Base-by-base conservation (phyloP, 2,888 invertebrate species). In the Orthonychiurus folsomi region DNA sequence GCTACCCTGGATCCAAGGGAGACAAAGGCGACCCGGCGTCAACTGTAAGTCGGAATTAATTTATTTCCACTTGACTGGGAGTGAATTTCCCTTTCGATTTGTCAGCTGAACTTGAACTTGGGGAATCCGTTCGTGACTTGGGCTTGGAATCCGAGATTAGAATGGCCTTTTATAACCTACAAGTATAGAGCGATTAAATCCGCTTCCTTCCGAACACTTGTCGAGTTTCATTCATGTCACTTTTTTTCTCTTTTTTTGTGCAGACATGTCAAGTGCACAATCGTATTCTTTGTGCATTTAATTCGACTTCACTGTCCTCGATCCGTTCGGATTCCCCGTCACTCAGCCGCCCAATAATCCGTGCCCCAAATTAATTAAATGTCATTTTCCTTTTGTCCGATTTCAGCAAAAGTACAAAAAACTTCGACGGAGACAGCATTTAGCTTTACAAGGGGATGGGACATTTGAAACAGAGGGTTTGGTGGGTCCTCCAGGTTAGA, bases 1-100 rank as follows among this genome's bases (percentile, higher is more conserved):
- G 71, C 2, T 91, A 91, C 79, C 91, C 92, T 1, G 93, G 93
- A 47, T 83, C 85, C 70, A 90, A 89, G 78, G 92, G 93, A 27
- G 91, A 92, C 74, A 92, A 90, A 76, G 92, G 93, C 47, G 91
- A 92, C 76, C 90, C 92, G 76, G 92, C 92, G 37, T 92, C 93
- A 82, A 90, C 90, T 84, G 91, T 91, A 81, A 86, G 86, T 82
- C 20, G 12, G n/a, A 37, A 37, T 37, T 37, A 37, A 37, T 37
- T 37, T 37, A 37, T 37, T 37, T 37, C 37, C 15, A 37, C 37
- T 37, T 15, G 37, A 15, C 5, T 37, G 37, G 15, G 15, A 15
- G 37, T 9, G 37, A 15, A 37, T 9, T 37, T 5, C 37, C 37
- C 5, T 5, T 15, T 37, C 37, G 9, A 37, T 37, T 37, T 37